phyloP scores from a whole-genome alignment of 2,113 vertebrate genomes.

The Colossoma macropomum region DNA sequence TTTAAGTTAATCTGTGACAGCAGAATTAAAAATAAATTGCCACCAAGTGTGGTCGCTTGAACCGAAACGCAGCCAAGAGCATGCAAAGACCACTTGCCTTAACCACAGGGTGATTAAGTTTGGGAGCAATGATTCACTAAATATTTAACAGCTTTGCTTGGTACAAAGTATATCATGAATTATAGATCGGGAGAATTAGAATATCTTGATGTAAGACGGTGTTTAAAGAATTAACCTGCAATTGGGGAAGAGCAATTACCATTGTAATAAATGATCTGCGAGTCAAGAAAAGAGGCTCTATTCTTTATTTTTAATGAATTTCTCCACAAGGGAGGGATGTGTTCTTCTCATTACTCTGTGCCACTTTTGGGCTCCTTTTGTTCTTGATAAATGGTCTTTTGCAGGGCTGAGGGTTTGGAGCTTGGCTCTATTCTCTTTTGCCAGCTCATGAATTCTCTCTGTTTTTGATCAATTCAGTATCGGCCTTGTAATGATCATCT shows the following conservation, averaged over 20 bases:
- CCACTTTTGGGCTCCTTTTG: constrained; percentile 74
- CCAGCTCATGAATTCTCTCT: constrained; percentile 12
- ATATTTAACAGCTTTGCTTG: constrained; percentile 87
- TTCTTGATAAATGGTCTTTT: constrained; percentile 76
- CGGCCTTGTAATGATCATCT: constrained; percentile 18
- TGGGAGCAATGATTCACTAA: constrained; percentile 83
- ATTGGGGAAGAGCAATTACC: constrained; percentile 83
- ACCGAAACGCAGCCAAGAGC: constrained; percentile 58
- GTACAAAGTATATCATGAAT: constrained; percentile 86
- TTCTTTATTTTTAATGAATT: constrained; percentile 85
- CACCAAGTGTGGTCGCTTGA: constrained; percentile 69
- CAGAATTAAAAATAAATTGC: constrained; percentile 80
- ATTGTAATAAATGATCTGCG: constrained; percentile 81
- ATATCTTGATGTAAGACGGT: constrained; percentile 81
- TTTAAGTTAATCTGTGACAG: constrained; percentile 74
- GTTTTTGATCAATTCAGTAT: constrained; percentile 34
- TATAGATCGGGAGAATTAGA: constrained; percentile 80
- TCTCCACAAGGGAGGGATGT: constrained; percentile 69
- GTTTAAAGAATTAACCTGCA: constrained; percentile 86
- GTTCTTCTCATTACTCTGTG: constrained; percentile 74
- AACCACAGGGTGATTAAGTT: constrained; percentile 83
- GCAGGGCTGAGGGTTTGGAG: constrained; percentile 53
- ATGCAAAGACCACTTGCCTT: constrained; percentile 73
- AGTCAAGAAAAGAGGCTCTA: constrained; percentile 69
- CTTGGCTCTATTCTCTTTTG: neutral